phyloP scores from a whole-genome alignment of 1,140 invertebrate species.

The Drosophila watanabei region DNA sequence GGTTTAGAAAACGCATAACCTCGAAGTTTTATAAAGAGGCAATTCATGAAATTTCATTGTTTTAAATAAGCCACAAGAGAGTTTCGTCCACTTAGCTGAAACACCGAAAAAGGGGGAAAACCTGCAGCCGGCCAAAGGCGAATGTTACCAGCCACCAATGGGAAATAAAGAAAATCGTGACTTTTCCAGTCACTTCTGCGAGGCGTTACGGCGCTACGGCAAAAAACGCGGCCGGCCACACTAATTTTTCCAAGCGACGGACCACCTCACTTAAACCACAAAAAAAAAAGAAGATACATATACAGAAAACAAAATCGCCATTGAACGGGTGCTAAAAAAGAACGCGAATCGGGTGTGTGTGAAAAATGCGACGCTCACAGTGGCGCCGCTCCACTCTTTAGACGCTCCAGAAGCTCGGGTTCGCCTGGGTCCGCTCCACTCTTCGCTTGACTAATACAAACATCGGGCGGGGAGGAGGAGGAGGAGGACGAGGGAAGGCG shows the following conservation, averaged over 20 bases:
- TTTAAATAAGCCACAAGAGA: background rate
- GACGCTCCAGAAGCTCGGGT: conserved; percentile 33
- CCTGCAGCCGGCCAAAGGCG: background rate
- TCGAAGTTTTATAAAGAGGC: no score
- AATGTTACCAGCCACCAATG: background rate
- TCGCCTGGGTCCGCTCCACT: conserved; percentile 26
- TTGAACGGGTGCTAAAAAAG: conserved; percentile 1
- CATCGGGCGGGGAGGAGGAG: conserved; percentile 39
- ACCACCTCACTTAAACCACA: conserved; percentile 33
- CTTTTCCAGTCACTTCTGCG: background rate
- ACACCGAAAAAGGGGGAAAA: background rate
- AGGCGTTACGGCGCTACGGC: background rate
- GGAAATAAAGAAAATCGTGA: background rate
- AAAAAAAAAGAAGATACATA: conserved; percentile 60
- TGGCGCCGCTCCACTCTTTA: conserved; percentile 27
- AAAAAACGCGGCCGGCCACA: background rate
- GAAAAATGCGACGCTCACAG: conserved; percentile 35
- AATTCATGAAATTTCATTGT: background rate
- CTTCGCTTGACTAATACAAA: conserved; percentile 41
- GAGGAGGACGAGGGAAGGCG: conserved; percentile 21
- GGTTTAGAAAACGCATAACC: no score
- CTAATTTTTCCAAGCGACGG: conserved; percentile 20
- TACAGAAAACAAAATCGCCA: conserved; percentile 69
- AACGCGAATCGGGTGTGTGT: conserved; percentile 37
- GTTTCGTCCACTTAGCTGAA: no score